Percentiles rank a stretch among this genome's conserved stretches.
Conservation (phyloP, 2,888 invertebrate genomes). For the Timema cristinae region DNA sequence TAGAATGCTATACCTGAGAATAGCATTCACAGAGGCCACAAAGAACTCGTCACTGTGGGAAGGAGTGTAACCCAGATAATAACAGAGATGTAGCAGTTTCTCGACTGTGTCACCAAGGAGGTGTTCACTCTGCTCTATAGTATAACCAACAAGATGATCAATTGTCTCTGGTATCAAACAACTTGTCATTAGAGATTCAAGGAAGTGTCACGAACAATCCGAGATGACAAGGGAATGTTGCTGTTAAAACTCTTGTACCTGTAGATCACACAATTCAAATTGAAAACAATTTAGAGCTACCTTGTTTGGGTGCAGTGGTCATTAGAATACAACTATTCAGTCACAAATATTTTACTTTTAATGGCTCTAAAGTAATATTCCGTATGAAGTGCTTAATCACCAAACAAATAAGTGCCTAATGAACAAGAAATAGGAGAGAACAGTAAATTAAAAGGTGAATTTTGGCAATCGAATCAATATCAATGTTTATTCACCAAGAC, state of each 20-base stretch:
- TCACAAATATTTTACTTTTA: no score
- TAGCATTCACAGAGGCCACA: slow-evolving; percentile 43
- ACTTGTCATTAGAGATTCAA: slow-evolving; percentile 45
- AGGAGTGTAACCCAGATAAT: slow-evolving; percentile 51
- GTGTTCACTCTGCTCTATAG: slow-evolving; percentile 43
- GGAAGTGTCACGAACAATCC: slow-evolving; percentile 44
- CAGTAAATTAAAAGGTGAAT: no score
- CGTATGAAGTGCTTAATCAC: no score
- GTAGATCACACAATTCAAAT: background rate
- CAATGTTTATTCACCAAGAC: no score
- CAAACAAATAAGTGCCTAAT: no score
- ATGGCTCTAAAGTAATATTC: no score
- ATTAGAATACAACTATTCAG: no score
- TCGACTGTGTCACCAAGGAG: slow-evolving; percentile 52
- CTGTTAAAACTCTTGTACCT: no score
- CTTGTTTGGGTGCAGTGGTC: no score
- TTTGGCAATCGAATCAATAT: no score
- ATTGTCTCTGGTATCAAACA: slow-evolving; percentile 35
- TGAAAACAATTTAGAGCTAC: background rate
- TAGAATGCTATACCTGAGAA: slow-evolving; percentile 45
- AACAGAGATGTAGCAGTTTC: slow-evolving; percentile 49
- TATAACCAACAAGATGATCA: slow-evolving; percentile 43
- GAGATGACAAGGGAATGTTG: no score
- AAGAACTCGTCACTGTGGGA: slow-evolving; percentile 43
- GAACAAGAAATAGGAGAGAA: no score